Conservation (phyloP, 2,113 vertebrate genomes). For the Brachirus orientalis region DNA sequence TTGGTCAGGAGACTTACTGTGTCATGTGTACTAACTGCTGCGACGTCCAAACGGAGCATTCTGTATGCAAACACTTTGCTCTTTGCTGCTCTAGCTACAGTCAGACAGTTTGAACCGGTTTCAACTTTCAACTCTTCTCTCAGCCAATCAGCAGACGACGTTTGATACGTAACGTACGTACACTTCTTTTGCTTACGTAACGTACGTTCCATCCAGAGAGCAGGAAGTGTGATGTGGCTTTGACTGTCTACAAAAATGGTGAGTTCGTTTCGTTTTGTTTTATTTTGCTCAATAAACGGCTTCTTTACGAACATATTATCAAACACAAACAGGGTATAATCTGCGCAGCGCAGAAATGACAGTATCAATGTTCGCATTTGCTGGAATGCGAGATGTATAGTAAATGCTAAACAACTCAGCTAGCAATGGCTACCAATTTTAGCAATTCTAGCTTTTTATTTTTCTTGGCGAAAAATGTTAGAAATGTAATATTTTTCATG, state of each 20-base stretch:
- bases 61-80: no score
- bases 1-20: no score
- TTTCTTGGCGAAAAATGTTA: background rate
- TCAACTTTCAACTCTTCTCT: constrained; percentile 28
- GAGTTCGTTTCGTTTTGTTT: constrained; percentile 24
- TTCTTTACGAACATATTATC: background rate
- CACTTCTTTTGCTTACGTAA: constrained; percentile 6
- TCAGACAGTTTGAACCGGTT: background rate
- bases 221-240: constrained; percentile 81
- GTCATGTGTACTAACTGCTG: background rate
- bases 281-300: background rate
- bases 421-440: constrained; percentile 28
- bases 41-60: background rate
- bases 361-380: background rate
- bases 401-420: constrained; percentile 16
- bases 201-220: constrained; percentile 51
- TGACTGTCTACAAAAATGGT: constrained; percentile 74
- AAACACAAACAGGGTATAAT: background rate
- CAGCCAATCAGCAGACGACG: constrained; percentile 54
- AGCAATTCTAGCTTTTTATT: background rate
- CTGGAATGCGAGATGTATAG: background rate
- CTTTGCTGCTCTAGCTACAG: no score
- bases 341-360: background rate
- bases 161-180: constrained; percentile 20
- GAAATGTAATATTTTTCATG: no score